Evolutionary conservation across 1,140 invertebrate species (phyloP).

Genomic region (Drusus annulatus): DNA sequence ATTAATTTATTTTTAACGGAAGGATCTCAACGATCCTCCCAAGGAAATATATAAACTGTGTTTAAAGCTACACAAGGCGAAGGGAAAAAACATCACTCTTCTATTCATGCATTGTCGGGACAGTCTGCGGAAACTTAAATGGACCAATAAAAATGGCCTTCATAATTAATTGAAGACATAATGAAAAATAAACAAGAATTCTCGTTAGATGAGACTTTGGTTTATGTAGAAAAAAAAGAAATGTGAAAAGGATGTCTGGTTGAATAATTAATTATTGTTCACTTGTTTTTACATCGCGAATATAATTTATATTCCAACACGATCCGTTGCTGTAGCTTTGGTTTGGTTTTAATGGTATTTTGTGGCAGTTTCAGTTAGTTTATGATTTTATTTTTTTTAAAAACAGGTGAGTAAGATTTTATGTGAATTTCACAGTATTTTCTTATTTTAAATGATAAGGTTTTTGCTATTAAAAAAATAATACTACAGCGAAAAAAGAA

Average conservation of each 20-base stretch:
- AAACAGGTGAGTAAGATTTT: no score
- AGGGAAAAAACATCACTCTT: neutral
- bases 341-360: no score
- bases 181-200: conserved; percentile 13
- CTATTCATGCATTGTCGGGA: neutral
- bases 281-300: no score
- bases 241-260: neutral
- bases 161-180: conserved; percentile 32
- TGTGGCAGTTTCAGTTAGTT: no score
- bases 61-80: neutral
- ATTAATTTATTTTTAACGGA: conserved; percentile 47
- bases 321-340: no score
- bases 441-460: no score
- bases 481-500: no score
- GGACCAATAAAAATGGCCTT: neutral
- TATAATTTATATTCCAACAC: no score
- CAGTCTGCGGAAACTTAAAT: conserved; percentile 7
- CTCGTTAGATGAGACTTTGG: neutral
- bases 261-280: conserved; percentile 7
- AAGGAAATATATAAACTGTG: conserved; percentile 48
- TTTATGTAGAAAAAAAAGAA: neutral
- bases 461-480: no score
- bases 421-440: no score
- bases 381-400: no score
- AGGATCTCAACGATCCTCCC: conserved; percentile 47